Evolutionary conservation across 1,140 invertebrate genomes (phyloP).

Genomic region (Hirudo medicinalis): DNA sequence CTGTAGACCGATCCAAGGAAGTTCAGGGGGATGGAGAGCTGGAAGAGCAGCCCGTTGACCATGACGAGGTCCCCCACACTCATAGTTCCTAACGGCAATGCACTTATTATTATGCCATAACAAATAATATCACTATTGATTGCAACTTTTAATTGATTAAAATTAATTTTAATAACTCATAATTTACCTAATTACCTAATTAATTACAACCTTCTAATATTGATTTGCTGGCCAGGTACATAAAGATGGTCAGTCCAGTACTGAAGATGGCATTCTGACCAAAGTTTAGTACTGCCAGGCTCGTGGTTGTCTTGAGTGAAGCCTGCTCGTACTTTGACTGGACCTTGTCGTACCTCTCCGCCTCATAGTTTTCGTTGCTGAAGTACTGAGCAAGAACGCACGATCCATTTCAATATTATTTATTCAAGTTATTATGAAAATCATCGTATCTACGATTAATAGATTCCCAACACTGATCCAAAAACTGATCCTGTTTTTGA

Average conservation of each 20-base stretch:
- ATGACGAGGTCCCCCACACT: constrained; percentile 96
- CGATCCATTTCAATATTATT: no score
- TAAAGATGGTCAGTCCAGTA: constrained; percentile 73
- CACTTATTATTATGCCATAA: no score
- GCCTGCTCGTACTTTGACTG: constrained; percentile 51
- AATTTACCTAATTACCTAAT: no score
- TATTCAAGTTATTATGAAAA: no score
- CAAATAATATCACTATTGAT: no score
- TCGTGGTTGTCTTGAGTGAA: constrained; percentile 85
- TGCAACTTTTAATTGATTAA: no score
- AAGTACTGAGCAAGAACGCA: constrained; percentile 64
- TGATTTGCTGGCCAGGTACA: constrained; percentile 79
- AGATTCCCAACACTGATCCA: no score
- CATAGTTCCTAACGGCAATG: constrained; percentile 64
- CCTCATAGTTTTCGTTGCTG: constrained; percentile 92
- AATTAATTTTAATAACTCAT: no score
- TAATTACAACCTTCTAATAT: constrained; percentile 63
- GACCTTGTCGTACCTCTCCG: constrained; percentile 71
- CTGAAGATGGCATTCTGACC: constrained; percentile 98
- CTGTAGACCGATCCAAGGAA: constrained; percentile 94
- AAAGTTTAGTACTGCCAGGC: constrained; percentile 85
- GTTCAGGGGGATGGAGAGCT: constrained; percentile 88
- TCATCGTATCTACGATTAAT: no score
- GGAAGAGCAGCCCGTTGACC: constrained; percentile 95
- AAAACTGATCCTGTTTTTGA: no score